Conservation (phyloP, 2,113 vertebrate genomes). For the Calonectris borealis region DNA sequence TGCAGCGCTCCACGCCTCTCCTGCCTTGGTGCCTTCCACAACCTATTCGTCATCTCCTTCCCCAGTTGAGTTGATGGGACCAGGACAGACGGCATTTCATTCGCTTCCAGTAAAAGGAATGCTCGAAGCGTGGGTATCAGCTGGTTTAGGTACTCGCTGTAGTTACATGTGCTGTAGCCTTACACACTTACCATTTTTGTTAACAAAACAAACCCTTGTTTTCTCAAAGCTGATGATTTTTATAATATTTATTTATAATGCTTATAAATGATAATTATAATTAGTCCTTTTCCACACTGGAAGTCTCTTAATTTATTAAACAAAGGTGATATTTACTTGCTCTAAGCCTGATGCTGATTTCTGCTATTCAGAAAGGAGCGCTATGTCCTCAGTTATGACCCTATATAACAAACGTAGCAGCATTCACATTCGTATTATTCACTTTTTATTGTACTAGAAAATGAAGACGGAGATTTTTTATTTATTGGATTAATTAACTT, state of each 20-base stretch:
- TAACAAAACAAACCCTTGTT: neutral
- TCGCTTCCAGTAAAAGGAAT: accelerated
- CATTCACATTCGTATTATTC: neutral
- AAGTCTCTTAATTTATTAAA: neutral
- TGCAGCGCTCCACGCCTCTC: too few species aligned
- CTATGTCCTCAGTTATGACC: neutral
- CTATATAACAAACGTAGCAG: neutral
- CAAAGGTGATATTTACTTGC: neutral
- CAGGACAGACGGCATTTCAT: accelerated
- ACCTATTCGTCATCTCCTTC: neutral
- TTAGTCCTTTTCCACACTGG: neutral
- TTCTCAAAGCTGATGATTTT: neutral
- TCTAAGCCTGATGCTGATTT: neutral
- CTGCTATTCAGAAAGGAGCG: neutral
- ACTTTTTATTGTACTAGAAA: neutral
- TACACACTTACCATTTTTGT: accelerated
- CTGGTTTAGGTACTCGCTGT: accelerated
- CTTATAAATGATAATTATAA: neutral
- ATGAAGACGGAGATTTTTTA: neutral
- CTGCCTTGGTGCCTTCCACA: neutral
- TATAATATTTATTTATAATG: neutral
- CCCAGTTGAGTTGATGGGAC: neutral
- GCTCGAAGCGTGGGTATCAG: accelerated
- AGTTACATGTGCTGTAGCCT: neutral
- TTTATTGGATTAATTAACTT: neutral